These are phyloP conservation scores for Heliothis peltigera DNA, from an alignment of 2,888 invertebrate species.

Conservation along the genomic window DNA sequence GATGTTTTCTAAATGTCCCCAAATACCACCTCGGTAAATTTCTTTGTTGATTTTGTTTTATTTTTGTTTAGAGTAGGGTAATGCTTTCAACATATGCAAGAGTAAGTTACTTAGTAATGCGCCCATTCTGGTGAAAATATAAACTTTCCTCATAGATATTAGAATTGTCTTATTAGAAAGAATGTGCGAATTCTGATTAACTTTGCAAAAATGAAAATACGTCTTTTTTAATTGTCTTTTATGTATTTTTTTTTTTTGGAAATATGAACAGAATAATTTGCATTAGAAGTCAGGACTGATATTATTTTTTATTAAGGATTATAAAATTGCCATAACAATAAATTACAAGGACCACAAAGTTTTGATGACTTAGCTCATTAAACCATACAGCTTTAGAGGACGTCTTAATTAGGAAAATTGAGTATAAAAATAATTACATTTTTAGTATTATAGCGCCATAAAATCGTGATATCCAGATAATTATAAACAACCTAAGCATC, in stretches of 20 bases:
- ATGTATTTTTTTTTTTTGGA: background rate
- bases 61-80: too few relatives aligned
- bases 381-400: background rate
- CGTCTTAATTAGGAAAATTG: background rate
- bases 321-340: background rate
- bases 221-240: background rate
- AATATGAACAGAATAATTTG: too few relatives aligned
- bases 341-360: conserved; percentile 1
- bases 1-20: too few relatives aligned
- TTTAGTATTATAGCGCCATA: too few relatives aligned
- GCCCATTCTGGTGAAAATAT: background rate
- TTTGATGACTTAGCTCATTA: background rate
- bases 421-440: too few relatives aligned
- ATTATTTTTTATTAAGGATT: background rate
- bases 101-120: background rate
- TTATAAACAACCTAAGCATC: background rate
- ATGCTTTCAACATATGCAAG: too few relatives aligned
- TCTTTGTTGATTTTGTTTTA: too few relatives aligned
- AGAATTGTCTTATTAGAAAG: background rate
- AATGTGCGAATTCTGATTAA: background rate
- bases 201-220: background rate
- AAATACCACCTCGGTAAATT: too few relatives aligned
- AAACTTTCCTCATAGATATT: background rate
- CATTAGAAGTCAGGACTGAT: background rate
- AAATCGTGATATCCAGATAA: too few relatives aligned